These are phyloP conservation scores for Andricus curvator DNA, from an alignment of 2,888 invertebrate species.

Conservation along the genomic window DNA sequence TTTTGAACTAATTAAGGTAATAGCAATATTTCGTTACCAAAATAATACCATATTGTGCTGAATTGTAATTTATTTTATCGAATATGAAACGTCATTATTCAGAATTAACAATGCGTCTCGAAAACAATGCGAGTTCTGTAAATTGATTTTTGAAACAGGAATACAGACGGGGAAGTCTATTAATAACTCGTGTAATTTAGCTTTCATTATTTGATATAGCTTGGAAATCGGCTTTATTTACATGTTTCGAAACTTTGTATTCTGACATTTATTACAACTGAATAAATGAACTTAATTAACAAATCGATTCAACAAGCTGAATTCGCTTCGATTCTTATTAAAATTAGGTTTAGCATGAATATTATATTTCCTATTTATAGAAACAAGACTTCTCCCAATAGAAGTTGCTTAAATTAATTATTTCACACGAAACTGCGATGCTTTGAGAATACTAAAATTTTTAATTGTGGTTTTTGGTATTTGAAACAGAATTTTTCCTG, in stretches of 20 bases:
- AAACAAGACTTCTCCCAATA: no score
- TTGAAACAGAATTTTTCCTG: no score
- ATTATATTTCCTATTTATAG: no score
- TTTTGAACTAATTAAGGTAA: not conserved
- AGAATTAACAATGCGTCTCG: slow-evolving; percentile 32
- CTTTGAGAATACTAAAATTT: no score
- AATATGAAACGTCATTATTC: slow-evolving; percentile 25
- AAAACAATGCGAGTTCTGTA: slow-evolving; percentile 28
- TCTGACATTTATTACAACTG: not conserved
- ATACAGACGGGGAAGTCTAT: slow-evolving; percentile 3
- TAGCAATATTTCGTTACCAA: not conserved
- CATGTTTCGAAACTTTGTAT: not conserved
- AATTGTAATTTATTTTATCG: slow-evolving; percentile 12
- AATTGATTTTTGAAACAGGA: slow-evolving; percentile 31
- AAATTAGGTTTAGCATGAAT: no score
- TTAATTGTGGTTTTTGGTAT: no score
- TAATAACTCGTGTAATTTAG: slow-evolving; percentile 25
- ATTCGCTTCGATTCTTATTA: no score
- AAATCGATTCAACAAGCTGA: no score
- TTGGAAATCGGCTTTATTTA: slow-evolving; percentile 7
- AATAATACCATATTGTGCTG: not conserved
- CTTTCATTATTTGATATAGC: slow-evolving; percentile 13
- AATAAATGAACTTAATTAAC: no score
- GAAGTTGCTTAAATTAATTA: no score
- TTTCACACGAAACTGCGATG: no score